A percentile compares a stretch with the other conserved stretches of the same genome.
These are phyloP conservation scores for Arctocebus calabarensis DNA, from an alignment of 2,797 vertebrate species.

Conservation along the genomic window DNA sequence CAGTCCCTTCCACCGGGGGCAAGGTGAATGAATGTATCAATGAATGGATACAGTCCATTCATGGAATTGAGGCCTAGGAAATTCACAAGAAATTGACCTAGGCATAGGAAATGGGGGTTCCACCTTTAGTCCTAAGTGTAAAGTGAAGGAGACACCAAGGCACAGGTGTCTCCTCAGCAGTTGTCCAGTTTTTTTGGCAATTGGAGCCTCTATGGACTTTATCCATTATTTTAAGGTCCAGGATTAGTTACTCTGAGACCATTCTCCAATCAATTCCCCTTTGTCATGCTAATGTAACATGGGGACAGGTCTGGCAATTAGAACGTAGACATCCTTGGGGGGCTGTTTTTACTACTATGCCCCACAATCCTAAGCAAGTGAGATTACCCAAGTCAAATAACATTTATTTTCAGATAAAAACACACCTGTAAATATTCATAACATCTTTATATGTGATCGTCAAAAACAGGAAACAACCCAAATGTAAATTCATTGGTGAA, in stretches of 20 bases:
- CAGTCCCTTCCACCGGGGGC: too few relatives aligned
- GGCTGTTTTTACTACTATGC: rapidly evolving
- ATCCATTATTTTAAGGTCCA: background rate
- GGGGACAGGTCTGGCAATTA: background rate
- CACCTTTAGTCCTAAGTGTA: too few relatives aligned
- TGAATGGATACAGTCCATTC: too few relatives aligned
- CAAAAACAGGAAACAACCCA: background rate
- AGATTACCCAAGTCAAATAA: background rate
- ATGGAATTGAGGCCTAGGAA: too few relatives aligned
- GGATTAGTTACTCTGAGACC: background rate
- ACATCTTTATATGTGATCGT: background rate
- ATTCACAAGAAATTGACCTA: too few relatives aligned
- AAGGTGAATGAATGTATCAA: too few relatives aligned
- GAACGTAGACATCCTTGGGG: too few relatives aligned
- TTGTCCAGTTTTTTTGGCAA: too few relatives aligned
- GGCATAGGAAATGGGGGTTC: too few relatives aligned
- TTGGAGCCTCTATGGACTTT: too few relatives aligned
- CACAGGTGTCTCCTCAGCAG: too few relatives aligned
- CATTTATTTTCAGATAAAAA: background rate
- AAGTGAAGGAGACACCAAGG: too few relatives aligned
- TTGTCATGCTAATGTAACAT: background rate
- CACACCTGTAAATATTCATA: background rate
- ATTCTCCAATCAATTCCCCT: background rate
- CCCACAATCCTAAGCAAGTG: background rate
- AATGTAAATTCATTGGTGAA: background rate